These are phyloP conservation scores for Sebastes paucispinis DNA, from an alignment of 2,797 vertebrate species.

Conservation along the genomic window DNA sequence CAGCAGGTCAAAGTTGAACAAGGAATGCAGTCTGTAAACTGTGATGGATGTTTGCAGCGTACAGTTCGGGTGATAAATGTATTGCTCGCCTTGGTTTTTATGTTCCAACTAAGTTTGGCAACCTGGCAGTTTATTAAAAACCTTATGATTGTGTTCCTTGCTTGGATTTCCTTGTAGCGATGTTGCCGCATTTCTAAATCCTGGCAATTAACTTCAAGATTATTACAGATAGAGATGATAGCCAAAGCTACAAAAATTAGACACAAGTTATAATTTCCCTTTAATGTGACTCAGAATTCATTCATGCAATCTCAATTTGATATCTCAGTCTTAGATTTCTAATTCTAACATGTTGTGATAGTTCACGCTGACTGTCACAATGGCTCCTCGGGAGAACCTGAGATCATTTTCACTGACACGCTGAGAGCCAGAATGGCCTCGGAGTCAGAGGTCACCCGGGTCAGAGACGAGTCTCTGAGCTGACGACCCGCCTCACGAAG, in stretches of 20 bases:
- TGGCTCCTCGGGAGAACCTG: conserved; percentile 17
- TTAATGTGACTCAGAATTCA: neutral
- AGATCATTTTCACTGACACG: conserved; percentile 62
- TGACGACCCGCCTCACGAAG: conserved; percentile 28
- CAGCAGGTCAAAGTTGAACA: neutral
- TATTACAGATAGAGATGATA: neutral
- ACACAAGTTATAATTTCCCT: neutral
- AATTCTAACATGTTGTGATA: conserved; percentile 41
- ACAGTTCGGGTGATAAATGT: neutral
- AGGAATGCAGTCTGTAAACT: neutral
- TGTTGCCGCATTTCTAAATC: neutral
- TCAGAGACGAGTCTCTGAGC: conserved; percentile 51
- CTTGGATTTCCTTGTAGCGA: neutral
- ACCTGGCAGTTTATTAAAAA: neutral
- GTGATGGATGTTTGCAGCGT: neutral
- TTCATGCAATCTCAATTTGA: neutral
- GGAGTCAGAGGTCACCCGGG: conserved; percentile 60
- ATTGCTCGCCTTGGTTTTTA: neutral
- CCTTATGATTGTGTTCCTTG: neutral
- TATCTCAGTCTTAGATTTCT: conserved; percentile 9
- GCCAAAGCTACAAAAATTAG: neutral
- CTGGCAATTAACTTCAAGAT: neutral
- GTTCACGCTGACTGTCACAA: conserved; percentile 50
- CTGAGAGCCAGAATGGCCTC: conserved; percentile 58
- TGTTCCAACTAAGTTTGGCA: neutral